These are phyloP conservation scores for Xenopus laevis DNA, from an alignment of 2,113 vertebrate genomes.

Conservation along the genomic window DNA sequence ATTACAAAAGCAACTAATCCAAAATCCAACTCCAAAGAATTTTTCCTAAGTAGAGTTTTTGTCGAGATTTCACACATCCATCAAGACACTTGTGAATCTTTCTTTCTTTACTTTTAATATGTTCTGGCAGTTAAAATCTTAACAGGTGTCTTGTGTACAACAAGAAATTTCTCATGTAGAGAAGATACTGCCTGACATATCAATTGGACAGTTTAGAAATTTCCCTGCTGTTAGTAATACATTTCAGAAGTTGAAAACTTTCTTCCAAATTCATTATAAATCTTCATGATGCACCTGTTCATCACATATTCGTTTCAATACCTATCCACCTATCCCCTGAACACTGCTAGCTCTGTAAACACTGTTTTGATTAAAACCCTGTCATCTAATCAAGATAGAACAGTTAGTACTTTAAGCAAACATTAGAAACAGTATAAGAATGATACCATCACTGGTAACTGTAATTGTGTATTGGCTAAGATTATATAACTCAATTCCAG, in stretches of 20 bases:
- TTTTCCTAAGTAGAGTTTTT: too few species aligned
- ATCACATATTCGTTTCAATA: background rate
- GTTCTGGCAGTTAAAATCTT: background rate
- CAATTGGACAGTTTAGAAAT: background rate
- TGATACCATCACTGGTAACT: background rate
- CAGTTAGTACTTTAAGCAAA: background rate
- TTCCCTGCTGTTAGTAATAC: background rate
- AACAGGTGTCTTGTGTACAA: background rate
- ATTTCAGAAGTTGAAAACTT: background rate
- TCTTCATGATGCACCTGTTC: background rate
- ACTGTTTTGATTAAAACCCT: background rate
- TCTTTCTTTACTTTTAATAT: background rate
- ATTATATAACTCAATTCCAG: too few species aligned
- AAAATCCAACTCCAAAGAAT: too few species aligned
- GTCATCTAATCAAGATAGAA: background rate
- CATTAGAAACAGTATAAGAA: background rate
- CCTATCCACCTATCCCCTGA: background rate
- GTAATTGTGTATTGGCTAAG: too few species aligned
- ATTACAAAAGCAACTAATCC: too few species aligned
- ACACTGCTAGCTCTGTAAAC: background rate
- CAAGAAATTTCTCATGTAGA: background rate
- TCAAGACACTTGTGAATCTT: too few species aligned
- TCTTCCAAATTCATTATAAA: background rate
- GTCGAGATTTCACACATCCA: too few species aligned
- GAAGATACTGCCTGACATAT: background rate